A percentile compares a stretch with the other conserved stretches of the same genome.
Evolutionary conservation across 2,113 vertebrate species (phyloP).

Genomic region (Takifugu flavidus): DNA sequence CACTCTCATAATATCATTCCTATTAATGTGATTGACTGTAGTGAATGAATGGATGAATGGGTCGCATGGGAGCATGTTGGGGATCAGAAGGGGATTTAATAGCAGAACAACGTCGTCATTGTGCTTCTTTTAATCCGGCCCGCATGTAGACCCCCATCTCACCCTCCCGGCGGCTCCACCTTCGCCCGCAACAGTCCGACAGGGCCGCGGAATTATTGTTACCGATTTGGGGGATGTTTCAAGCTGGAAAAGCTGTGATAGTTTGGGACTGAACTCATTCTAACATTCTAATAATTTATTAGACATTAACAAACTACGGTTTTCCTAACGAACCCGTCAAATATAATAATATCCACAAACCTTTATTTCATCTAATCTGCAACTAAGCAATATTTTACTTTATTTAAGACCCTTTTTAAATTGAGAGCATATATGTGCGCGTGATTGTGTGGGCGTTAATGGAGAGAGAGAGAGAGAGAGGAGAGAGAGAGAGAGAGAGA

Average conservation of each 20-base stretch:
- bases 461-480: not conserved
- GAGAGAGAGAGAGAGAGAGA: no score
- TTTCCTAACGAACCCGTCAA: no score
- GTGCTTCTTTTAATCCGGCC: conserved; percentile 73
- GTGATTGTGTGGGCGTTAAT: no score
- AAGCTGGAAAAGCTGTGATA: not conserved
- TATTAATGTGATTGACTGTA: conserved; percentile 28
- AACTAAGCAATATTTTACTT: no score
- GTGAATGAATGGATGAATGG: conserved; percentile 39
- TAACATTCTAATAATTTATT: no score
- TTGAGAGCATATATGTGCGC: no score
- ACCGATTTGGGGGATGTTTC: conserved; percentile 34
- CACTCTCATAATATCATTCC: conserved; percentile 18
- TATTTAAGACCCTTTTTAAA: no score
- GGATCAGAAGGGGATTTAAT: conserved; percentile 74
- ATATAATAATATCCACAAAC: no score
- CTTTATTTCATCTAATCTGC: no score
- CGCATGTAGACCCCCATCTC: conserved; percentile 37
- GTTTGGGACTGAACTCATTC: no score
- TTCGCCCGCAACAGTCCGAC: conserved; percentile 32
- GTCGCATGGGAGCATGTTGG: conserved; percentile 56
- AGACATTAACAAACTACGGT: no score
- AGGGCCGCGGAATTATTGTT: conserved; percentile 45
- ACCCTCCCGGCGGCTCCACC: conserved; percentile 14
- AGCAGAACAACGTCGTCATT: conserved; percentile 73